These are phyloP conservation scores for Pseudoips prasinana DNA, from an alignment of 2,888 invertebrate genomes.

Conservation along the genomic window DNA sequence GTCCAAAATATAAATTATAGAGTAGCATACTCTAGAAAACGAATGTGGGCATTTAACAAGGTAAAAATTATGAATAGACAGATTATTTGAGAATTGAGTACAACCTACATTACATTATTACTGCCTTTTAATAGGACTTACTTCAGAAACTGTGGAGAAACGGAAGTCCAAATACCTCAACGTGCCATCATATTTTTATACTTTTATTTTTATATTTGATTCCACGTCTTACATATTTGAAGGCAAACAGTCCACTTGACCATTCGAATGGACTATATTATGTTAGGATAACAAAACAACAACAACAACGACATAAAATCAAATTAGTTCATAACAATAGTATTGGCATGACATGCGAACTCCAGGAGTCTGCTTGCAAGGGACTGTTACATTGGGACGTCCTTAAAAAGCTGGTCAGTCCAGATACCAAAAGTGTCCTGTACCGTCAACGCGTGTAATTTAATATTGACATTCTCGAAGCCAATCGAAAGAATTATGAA, in stretches of 20 bases:
- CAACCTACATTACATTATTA: too few species aligned
- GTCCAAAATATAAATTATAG: slow-evolving; percentile 41
- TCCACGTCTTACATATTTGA: slow-evolving; percentile 38
- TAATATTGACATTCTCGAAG: too few species aligned
- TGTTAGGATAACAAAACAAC: slow-evolving; percentile 55
- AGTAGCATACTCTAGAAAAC: too few species aligned
- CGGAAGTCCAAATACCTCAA: too few species aligned
- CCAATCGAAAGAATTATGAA: slow-evolving; percentile 5
- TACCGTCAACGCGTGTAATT: slow-evolving; percentile 16
- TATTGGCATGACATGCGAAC: slow-evolving; percentile 71
- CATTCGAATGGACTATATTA: slow-evolving; percentile 50
- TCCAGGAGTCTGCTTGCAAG: slow-evolving; percentile 30
- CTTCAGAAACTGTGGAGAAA: too few species aligned
- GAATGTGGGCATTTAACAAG: too few species aligned
- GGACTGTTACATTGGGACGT: slow-evolving; percentile 21
- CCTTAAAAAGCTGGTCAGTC: slow-evolving; percentile 22
- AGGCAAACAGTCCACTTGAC: slow-evolving; percentile 47
- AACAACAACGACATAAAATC: slow-evolving; percentile 41
- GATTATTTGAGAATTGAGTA: too few species aligned
- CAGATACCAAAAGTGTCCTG: slow-evolving; percentile 23
- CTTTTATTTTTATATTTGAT: slow-evolving; percentile 30
- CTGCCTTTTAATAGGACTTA: too few species aligned
- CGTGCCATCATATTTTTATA: too few species aligned
- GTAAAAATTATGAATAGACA: too few species aligned
- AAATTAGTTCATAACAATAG: slow-evolving; percentile 43